These are phyloP conservation scores for Chelidonichthys spinosus DNA, from an alignment of 2,797 vertebrate species.

Conservation along the genomic window DNA sequence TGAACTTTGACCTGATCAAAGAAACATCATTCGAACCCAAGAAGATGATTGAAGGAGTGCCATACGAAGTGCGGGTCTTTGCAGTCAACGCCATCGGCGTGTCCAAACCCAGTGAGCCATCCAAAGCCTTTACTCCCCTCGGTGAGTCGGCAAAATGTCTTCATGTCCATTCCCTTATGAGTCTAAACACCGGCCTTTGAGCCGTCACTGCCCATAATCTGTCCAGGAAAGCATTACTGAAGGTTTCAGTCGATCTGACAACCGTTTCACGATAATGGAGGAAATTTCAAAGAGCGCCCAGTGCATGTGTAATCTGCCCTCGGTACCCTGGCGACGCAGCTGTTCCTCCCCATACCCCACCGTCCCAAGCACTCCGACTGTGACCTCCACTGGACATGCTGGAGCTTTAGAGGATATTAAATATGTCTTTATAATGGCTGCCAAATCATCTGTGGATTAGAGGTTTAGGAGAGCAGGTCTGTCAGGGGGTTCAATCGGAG, in stretches of 20 bases:
- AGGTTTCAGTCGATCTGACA: slow-evolving; percentile 41
- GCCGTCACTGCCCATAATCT: slow-evolving; percentile 26
- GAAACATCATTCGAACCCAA: slow-evolving; percentile 96
- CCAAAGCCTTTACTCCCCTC: slow-evolving; percentile 95
- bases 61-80: slow-evolving; percentile 96
- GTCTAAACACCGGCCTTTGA: slow-evolving; percentile 29
- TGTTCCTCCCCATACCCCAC: slow-evolving; percentile 71
- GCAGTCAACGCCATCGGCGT: slow-evolving; percentile 95
- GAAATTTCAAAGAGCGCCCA: slow-evolving; percentile 44
- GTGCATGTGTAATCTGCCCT: slow-evolving; percentile 67
- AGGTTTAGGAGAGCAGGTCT: slow-evolving; percentile 79
- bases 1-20: slow-evolving; percentile 98
- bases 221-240: slow-evolving; percentile 44
- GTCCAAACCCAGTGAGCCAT: slow-evolving; percentile 96
- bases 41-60: slow-evolving; percentile 99
- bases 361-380: slow-evolving; percentile 75
- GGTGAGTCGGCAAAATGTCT: slow-evolving; percentile 85
- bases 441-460: slow-evolving; percentile 83
- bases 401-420: slow-evolving; percentile 81
- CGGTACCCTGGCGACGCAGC: slow-evolving; percentile 69
- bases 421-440: slow-evolving; percentile 83
- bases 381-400: slow-evolving; percentile 76
- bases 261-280: slow-evolving; percentile 43
- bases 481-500: slow-evolving; percentile 70
- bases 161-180: slow-evolving; percentile 13